These are phyloP conservation scores for Miichthys miiuy DNA, from an alignment of 2,797 vertebrate species.

Conservation along the genomic window DNA sequence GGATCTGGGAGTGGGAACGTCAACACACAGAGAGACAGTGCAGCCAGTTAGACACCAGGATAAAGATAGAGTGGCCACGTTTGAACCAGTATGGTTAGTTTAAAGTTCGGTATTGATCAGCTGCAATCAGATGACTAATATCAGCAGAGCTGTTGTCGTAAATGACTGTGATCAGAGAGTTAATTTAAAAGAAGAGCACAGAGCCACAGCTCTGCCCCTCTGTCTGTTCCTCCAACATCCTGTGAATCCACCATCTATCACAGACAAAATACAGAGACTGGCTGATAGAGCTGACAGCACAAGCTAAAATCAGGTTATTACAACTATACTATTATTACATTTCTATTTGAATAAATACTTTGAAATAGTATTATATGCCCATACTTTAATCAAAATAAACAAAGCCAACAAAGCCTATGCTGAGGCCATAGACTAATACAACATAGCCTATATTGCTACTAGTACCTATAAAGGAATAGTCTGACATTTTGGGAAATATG, in stretches of 20 bases:
- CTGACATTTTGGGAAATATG: neutral
- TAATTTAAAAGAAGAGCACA: neutral
- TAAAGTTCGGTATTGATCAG: slow-evolving; percentile 2
- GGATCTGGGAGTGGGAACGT: neutral
- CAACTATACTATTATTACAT: neutral
- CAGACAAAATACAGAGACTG: neutral
- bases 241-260: neutral
- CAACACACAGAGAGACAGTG: neutral
- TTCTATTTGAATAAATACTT: neutral
- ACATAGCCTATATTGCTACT: neutral
- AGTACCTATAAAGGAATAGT: neutral
- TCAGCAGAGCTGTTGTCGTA: neutral
- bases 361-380: neutral
- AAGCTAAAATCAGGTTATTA: neutral
- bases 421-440: neutral
- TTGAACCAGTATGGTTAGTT: neutral
- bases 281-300: neutral
- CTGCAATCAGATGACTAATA: neutral
- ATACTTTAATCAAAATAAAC: neutral
- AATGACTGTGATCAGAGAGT: slow-evolving; percentile 1
- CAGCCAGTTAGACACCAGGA: neutral
- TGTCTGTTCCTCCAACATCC: neutral
- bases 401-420: neutral
- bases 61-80: neutral
- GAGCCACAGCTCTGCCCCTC: neutral